phyloP scores from a whole-genome alignment of 2,797 vertebrate genomes.

The Mormyrus proboscirostris region DNA sequence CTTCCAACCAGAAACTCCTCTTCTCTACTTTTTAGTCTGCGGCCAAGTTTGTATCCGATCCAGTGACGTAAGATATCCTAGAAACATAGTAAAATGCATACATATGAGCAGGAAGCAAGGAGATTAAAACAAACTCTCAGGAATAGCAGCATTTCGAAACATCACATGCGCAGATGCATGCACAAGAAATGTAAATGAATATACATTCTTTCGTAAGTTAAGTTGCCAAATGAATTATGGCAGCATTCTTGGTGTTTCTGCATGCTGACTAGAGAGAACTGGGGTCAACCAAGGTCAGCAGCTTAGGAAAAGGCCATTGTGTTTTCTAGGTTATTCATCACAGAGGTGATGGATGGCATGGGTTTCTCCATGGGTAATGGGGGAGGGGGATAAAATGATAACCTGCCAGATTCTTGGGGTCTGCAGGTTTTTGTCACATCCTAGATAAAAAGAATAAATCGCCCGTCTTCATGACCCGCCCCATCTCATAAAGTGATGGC shows the following conservation, averaged over 20 bases:
- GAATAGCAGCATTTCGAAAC: background rate
- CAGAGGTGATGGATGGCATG: background rate
- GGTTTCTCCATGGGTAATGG: background rate
- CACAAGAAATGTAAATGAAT: background rate
- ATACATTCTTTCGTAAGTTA: background rate
- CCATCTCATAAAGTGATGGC: background rate
- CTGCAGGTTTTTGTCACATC: background rate
- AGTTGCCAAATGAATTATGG: background rate
- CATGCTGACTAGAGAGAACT: background rate
- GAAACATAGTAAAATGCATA: background rate
- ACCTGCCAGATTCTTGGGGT: background rate
- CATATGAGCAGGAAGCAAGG: background rate
- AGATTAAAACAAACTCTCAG: background rate
- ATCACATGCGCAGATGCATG: background rate
- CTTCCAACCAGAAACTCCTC: conserved; percentile 18
- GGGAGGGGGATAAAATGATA: background rate
- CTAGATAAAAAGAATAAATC: conserved; percentile 5
- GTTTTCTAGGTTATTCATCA: background rate
- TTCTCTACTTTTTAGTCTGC: conserved; percentile 26
- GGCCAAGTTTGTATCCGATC: conserved; percentile 31
- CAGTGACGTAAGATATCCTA: conserved; percentile 10
- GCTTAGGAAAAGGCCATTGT: background rate
- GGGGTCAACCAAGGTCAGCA: background rate
- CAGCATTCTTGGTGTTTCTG: background rate
- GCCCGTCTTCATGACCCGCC: background rate